Evolutionary conservation across 2,888 invertebrate species (phyloP).

Genomic region (Oligia latruncula): DNA sequence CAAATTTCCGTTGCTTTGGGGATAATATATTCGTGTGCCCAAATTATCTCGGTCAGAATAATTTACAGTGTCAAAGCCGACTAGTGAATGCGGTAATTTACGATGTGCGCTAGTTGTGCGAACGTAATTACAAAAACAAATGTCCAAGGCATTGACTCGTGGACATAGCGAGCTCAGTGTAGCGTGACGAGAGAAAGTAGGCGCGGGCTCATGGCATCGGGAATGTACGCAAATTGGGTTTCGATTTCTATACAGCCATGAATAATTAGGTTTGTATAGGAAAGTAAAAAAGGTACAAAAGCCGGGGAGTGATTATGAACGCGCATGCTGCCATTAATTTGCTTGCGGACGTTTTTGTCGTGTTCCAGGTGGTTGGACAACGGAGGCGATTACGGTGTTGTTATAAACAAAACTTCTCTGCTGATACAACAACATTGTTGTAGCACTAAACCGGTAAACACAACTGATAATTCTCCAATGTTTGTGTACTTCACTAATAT

Average conservation of each 20-base stretch:
- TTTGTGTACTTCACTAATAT: neutral
- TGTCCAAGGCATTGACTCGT: constrained; percentile 77
- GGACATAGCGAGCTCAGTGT: constrained; percentile 73
- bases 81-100: constrained; percentile 70
- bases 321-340: constrained; percentile 29
- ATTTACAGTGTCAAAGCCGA: constrained; percentile 69
- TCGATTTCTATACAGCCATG: constrained; percentile 80
- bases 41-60: constrained; percentile 68
- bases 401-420: constrained; percentile 3
- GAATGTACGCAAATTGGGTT: constrained; percentile 80
- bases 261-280: constrained; percentile 65
- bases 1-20: constrained; percentile 47
- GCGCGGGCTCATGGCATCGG: constrained; percentile 70
- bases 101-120: constrained; percentile 65
- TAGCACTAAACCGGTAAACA: neutral
- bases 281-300: constrained; percentile 64
- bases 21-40: constrained; percentile 59
- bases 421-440: neutral
- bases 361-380: constrained; percentile 4
- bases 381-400: neutral
- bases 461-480: constrained; percentile 1
- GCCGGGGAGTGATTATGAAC: constrained; percentile 47
- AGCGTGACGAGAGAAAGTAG: constrained; percentile 84
- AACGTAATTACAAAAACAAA: constrained; percentile 74
- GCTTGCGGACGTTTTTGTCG: constrained; percentile 40